A percentile compares a stretch with the other conserved stretches of the same genome.
Conservation (phyloP, 2,888 invertebrate species). For the Vesta saturnalis region DNA sequence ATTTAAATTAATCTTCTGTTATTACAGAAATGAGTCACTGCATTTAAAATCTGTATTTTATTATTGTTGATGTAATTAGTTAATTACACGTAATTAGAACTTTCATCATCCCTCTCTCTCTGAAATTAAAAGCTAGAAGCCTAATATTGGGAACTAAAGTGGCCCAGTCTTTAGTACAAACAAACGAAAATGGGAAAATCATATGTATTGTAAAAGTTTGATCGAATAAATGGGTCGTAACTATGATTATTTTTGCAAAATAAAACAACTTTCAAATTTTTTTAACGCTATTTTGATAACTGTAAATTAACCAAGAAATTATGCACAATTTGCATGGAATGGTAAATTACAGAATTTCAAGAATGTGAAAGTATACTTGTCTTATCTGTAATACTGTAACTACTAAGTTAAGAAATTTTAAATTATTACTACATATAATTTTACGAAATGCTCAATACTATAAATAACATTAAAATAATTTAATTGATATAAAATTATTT, state of each 20-base stretch:
- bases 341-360: background rate
- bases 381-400: background rate
- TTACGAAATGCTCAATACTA: too few relatives aligned
- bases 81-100: too few relatives aligned
- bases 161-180: too few relatives aligned
- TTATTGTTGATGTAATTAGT: background rate
- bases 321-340: background rate
- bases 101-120: too few relatives aligned
- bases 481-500: too few relatives aligned
- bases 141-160: too few relatives aligned
- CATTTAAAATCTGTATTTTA: constrained; percentile 2
- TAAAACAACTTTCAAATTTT: background rate
- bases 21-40: background rate
- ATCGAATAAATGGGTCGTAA: too few relatives aligned
- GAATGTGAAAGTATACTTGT: background rate
- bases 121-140: background rate
- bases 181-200: too few relatives aligned
- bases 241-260: background rate
- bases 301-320: background rate
- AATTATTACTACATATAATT: too few relatives aligned
- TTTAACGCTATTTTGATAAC: background rate
- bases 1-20: constrained; percentile 1
- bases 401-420: too few relatives aligned
- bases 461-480: too few relatives aligned
- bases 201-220: too few relatives aligned